phyloP scores from a whole-genome alignment of 1,140 invertebrate species.

The Camponotus vicinus region DNA sequence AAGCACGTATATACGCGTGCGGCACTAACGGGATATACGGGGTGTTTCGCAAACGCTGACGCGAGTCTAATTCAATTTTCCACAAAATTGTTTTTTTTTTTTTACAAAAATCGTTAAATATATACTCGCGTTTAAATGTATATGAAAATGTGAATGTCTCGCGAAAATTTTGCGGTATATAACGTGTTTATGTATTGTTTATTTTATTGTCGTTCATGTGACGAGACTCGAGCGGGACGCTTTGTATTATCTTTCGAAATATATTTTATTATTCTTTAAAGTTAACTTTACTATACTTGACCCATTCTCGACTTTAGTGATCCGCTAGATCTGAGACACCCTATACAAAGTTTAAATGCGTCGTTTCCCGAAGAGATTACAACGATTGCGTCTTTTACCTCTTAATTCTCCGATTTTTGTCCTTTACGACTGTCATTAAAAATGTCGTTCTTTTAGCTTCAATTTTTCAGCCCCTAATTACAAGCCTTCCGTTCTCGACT shows the following conservation, averaged over 20 bases:
- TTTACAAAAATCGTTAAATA: too few species aligned
- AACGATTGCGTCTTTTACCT: background rate
- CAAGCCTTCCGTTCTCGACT: conserved; percentile 33
- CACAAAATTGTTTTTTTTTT: background rate
- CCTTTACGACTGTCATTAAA: conserved; percentile 46
- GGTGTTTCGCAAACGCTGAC: conserved; percentile 39
- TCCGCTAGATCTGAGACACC: background rate
- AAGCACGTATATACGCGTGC: conserved; percentile 49
- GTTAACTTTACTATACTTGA: background rate
- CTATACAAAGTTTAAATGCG: background rate
- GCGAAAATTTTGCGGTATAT: too few species aligned
- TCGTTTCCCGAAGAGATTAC: conserved; percentile 27
- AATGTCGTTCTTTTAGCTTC: conserved; percentile 30
- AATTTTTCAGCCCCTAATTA: conserved; percentile 43
- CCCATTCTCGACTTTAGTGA: too few species aligned
- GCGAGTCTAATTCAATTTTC: background rate
- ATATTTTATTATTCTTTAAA: background rate
- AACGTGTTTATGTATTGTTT: too few species aligned
- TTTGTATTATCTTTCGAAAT: too few species aligned
- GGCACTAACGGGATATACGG: conserved; percentile 54
- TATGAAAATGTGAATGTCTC: too few species aligned
- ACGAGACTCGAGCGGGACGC: too few species aligned
- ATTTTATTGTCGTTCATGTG: too few species aligned
- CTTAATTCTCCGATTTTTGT: conserved; percentile 31
- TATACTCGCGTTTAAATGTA: too few species aligned